Evolutionary conservation across 2,113 vertebrate genomes (phyloP), one percentile per base, ranked within the genome.

Genomic region (Abramis brama): DNA sequence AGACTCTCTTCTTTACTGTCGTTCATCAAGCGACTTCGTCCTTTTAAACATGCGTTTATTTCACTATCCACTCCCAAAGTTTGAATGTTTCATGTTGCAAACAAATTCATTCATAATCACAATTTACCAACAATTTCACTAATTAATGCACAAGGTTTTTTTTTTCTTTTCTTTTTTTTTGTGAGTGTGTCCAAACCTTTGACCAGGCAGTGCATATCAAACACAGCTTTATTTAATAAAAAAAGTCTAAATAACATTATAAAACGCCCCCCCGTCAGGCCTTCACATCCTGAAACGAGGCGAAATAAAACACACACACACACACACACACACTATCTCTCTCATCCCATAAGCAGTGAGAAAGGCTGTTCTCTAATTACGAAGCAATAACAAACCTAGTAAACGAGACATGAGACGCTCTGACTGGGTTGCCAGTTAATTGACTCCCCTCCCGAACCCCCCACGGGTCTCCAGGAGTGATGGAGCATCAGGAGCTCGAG

Each of bases 341-440:
- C 88, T 93, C 91, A 92, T 92, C 91, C 92, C 91, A 91, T 93
- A 94, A 93, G 93, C 93, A 93, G 88, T 93, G 91, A 94, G 91
- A 91, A 93, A 93, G 92, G 91, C 90, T 91, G 91, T 92, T 94
- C 92, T 94, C 93, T 93, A 95, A 93, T 91, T 92, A 93, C 91
- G 91, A 95, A 94, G 93, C 93, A 94, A 93, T 93, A 93, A 94
- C 92, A 92, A 94, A 94, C 92, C 92, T 94, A 95, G 93, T 93
- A 91, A 91, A 95, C 89, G 91, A 94, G 91, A 94, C 94, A 93
- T 91, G 89, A 90, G 87, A 93, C 87, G 55, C 66, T 89, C 93
- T 91, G 92, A 91, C 86, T 89, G 91, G 91, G 88, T 90, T 92
- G 91, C 91, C 93, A 92, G 91, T 89, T 91, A 62, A 81, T 11